A percentile compares a stretch with the other conserved stretches of the same genome.
phyloP scores from a whole-genome alignment of 2,797 vertebrate genomes.

The Myoxocephalus aenaeus region DNA sequence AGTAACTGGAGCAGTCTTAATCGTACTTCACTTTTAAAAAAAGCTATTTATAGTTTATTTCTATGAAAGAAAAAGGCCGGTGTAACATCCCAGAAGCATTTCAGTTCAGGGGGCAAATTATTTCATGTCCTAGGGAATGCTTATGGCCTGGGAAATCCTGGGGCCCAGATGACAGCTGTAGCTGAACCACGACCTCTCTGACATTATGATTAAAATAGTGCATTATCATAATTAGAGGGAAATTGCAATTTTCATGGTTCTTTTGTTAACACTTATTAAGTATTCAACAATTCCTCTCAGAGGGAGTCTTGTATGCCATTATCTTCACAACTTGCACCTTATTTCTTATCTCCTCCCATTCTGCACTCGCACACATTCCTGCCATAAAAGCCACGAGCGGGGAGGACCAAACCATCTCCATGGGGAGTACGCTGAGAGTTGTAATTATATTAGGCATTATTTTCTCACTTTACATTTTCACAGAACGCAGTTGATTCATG shows the following conservation, averaged over 20 bases:
- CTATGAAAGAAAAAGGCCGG: constrained; percentile 8
- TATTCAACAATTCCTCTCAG: constrained; percentile 10
- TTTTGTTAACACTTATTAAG: not conserved
- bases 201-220: constrained; percentile 7
- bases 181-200: constrained; percentile 15
- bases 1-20: constrained; percentile 72
- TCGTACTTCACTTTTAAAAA: constrained; percentile 50
- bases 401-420: constrained; percentile 66
- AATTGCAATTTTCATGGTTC: not conserved
- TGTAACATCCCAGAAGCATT: not conserved
- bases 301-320: constrained; percentile 23
- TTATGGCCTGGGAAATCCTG: not conserved
- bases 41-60: constrained; percentile 45
- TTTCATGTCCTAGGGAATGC: constrained; percentile 6
- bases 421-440: not conserved
- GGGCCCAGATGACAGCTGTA: not conserved
- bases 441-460: not conserved
- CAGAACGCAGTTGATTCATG: accelerated
- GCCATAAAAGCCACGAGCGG: constrained; percentile 75
- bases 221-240: not conserved
- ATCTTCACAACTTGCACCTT: constrained; percentile 61
- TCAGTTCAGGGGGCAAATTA: constrained; percentile 1
- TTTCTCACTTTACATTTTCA: accelerated
- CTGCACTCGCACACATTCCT: constrained; percentile 76
- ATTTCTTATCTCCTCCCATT: constrained; percentile 71